These are phyloP conservation scores for Dynastes tityus DNA, from an alignment of 2,888 invertebrate genomes.

Conservation along the genomic window DNA sequence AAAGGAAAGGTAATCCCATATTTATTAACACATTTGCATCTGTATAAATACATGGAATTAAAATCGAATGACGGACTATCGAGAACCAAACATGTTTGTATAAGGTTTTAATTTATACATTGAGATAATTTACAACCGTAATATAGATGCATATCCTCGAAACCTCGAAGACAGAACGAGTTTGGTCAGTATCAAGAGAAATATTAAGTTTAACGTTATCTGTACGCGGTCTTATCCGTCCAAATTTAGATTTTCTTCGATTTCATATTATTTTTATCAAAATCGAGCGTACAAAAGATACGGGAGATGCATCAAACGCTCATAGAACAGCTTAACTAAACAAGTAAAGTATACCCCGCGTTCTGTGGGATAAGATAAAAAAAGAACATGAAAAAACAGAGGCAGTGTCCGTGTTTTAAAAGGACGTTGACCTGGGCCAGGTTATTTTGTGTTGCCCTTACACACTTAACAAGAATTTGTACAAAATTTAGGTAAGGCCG, in stretches of 20 bases:
- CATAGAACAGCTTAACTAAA: conserved; percentile 54
- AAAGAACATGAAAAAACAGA: conserved; percentile 61
- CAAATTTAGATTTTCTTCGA: conserved; percentile 35
- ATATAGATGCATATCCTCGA: conserved; percentile 45
- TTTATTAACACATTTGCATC: conserved; percentile 2
- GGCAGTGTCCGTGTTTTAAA: conserved; percentile 62
- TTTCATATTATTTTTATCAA: conserved; percentile 30
- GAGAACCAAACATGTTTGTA: conserved; percentile 8
- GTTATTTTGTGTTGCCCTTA: conserved; percentile 63
- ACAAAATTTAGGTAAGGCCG: conserved; percentile 55
- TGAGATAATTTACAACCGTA: conserved; percentile 42
- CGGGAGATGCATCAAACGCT: conserved; percentile 32
- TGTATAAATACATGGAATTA: neutral
- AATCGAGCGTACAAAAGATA: conserved; percentile 32
- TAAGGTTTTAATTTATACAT: conserved; percentile 21
- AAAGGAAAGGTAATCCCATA: neutral
- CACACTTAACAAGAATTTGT: conserved; percentile 58
- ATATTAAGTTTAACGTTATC: conserved; percentile 25
- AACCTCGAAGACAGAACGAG: conserved; percentile 43
- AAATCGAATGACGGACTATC: conserved; percentile 11
- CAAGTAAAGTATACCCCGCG: conserved; percentile 57
- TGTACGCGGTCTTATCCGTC: neutral
- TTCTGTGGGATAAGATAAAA: conserved; percentile 62
- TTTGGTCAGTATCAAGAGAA: conserved; percentile 40
- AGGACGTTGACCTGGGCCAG: conserved; percentile 64